phyloP scores from a whole-genome alignment of 2,888 invertebrate genomes.

The Acholoe squamosa region DNA sequence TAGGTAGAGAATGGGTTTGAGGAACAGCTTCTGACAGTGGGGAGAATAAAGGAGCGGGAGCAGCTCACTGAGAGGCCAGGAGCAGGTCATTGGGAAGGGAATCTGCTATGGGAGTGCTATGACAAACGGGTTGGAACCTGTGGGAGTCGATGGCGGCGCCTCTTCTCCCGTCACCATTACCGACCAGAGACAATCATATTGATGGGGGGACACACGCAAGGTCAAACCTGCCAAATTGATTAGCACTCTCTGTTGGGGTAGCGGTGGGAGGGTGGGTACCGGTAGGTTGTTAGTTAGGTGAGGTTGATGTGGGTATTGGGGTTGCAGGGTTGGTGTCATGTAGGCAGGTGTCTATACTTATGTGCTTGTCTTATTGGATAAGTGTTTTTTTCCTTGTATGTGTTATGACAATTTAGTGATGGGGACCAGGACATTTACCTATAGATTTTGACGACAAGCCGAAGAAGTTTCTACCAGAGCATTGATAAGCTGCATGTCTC shows the following conservation, averaged over 20 bases:
- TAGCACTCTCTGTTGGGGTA: neutral
- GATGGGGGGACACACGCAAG: constrained; percentile 49
- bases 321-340: neutral
- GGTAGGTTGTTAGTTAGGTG: neutral
- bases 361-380: neutral
- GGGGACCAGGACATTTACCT: no score
- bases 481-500: no score
- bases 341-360: constrained; percentile 16
- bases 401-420: no score
- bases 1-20: no score
- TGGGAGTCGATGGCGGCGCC: neutral
- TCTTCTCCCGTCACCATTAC: constrained; percentile 22
- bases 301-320: neutral
- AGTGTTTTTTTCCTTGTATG: neutral
- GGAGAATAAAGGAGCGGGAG: neutral
- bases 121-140: neutral
- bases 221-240: constrained; percentile 32
- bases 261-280: neutral
- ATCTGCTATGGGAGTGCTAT: neutral
- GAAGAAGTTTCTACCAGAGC: no score
- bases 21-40: no score
- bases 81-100: neutral
- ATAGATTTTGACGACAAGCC: no score
- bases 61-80: neutral
- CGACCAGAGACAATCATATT: constrained; percentile 16